Base-by-base conservation (phyloP, 2,797 vertebrate species). In the Pygocentrus nattereri region DNA sequence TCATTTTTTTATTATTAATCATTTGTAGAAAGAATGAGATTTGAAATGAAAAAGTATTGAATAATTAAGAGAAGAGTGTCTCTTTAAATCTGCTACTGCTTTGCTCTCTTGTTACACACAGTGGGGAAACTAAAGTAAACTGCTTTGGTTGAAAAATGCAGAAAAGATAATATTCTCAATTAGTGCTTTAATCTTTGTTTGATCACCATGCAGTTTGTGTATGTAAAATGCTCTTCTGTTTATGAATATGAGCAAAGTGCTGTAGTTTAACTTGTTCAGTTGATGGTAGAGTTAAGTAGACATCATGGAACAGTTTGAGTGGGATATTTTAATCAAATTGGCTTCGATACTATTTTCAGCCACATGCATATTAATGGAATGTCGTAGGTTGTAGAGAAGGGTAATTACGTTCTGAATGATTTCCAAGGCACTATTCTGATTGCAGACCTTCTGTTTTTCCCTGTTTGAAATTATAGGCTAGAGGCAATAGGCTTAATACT, bases 1-100 rank as follows among this genome's bases (percentile, higher is more conserved):
- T 94, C 96, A 94, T 96, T 96, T 93, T n/a, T 96, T 96, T 88
- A 90, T 96, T 97, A 98, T 97, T 83, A 88, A 86, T 88, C 72
- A 76, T 86, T 88, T 74, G 68, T 72, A 75, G 79, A 82, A 56
- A 54, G 71, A 67, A 61, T 49, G 50, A 12, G 12, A 44, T 64
- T 71, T 64, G 30, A 77, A 84, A 81, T 76, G 64, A 31, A 72
- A 34, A n/a, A 21, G 52, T 47, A 6, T 70, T 47, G 0, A 8
- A 30, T 69, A 50, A 15, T 65, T 34, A 27, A n/a, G n/a, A n/a
- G n/a, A n/a, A n/a, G n/a, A n/a, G n/a, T 38, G 41, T 34, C 34
- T 34, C 34, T 44, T 12, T 8, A 44, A 44, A 44, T 44, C 41
- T 44, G 8, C 8, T 44, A 44, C 8, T 44, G 41, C 41, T 44